phyloP scores from a whole-genome alignment of 1,140 invertebrate species.

The Amphibalanus amphitrite region DNA sequence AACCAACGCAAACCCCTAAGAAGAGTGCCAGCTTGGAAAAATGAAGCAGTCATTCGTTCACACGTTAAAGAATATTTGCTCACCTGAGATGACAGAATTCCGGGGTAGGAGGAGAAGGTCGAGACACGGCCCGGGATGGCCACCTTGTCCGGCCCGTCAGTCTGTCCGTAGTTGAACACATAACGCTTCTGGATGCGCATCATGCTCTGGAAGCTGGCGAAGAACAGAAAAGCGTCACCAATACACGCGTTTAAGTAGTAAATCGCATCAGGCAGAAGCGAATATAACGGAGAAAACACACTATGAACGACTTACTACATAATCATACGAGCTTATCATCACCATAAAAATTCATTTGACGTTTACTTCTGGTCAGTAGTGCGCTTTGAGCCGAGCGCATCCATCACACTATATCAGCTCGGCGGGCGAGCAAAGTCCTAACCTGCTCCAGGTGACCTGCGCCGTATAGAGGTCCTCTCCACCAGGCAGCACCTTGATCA shows the following conservation, averaged over 20 bases:
- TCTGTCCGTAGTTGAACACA: slow-evolving; percentile 50
- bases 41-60: slow-evolving; percentile 18
- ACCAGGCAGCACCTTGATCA: slow-evolving; percentile 39
- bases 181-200: slow-evolving; percentile 76
- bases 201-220: slow-evolving; percentile 57
- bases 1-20: neutral
- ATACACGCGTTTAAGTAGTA: too few species aligned
- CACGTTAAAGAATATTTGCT: too few species aligned
- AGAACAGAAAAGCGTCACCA: too few species aligned
- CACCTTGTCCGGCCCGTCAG: slow-evolving; percentile 21
- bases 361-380: too few species aligned
- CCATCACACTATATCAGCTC: too few species aligned
- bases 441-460: slow-evolving; percentile 48
- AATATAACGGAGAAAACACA: too few species aligned
- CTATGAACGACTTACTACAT: too few species aligned
- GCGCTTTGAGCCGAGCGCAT: too few species aligned
- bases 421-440: too few species aligned
- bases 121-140: slow-evolving; percentile 46
- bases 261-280: too few species aligned
- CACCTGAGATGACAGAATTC: slow-evolving; percentile 64
- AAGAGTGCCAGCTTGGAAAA: neutral
- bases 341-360: too few species aligned
- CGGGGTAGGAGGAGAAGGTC: slow-evolving; percentile 75
- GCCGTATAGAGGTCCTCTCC: slow-evolving; percentile 38
- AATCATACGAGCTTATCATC: too few species aligned